Percentiles rank a stretch among this genome's conserved stretches.
phyloP scores from a whole-genome alignment of 1,140 invertebrate genomes.

The Charaxes varanes region DNA sequence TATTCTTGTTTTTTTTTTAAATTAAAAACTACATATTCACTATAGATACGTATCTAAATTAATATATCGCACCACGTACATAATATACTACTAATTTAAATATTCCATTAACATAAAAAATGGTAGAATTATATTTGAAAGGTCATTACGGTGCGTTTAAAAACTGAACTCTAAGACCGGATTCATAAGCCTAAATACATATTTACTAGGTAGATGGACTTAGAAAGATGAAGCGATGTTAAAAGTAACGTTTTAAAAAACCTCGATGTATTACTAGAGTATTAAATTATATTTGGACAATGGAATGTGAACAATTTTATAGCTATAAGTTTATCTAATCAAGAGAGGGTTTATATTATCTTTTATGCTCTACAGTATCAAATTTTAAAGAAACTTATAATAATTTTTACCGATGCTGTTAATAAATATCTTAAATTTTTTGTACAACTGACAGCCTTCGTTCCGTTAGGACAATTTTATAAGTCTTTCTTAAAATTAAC shows the following conservation, averaged over 20 bases:
- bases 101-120: conserved; percentile 10
- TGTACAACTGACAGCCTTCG: too few relatives aligned
- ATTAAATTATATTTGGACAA: conserved; percentile 24
- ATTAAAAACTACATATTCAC: too few relatives aligned
- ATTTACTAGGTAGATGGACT: conserved; percentile 17
- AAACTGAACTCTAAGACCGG: conserved; percentile 5
- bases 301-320: conserved; percentile 28
- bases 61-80: conserved; percentile 10
- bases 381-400: too few relatives aligned
- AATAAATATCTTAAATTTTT: too few relatives aligned
- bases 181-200: conserved; percentile 17
- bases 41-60: too few relatives aligned
- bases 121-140: conserved; percentile 9
- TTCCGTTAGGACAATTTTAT: too few relatives aligned
- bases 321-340: too few relatives aligned
- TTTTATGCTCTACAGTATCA: too few relatives aligned
- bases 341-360: too few relatives aligned
- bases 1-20: too few relatives aligned
- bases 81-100: conserved; percentile 6
- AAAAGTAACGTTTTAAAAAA: conserved; percentile 20
- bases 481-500: too few relatives aligned
- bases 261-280: conserved; percentile 33
- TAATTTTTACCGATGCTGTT: too few relatives aligned
- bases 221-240: conserved; percentile 9
- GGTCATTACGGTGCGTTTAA: conserved; percentile 16